A percentile compares a stretch with the other conserved stretches of the same genome.
Evolutionary conservation across 92 coral and sea anemone species (phyloP).

Genomic region (Scolanthus callimorphus): DNA sequence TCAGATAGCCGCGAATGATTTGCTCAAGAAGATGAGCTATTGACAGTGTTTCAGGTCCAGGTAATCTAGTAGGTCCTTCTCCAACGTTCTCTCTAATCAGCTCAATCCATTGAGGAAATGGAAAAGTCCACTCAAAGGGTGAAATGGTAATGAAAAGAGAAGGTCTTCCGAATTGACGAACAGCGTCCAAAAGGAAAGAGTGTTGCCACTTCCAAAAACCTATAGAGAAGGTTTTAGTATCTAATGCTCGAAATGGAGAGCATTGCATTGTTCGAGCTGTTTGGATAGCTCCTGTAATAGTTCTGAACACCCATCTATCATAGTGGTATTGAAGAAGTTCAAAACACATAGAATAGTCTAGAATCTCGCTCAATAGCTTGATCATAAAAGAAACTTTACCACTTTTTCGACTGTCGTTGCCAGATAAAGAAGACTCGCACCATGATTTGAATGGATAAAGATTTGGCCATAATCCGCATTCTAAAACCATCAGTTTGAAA

Average conservation of each 20-base stretch:
- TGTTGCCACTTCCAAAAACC: constrained; percentile 66
- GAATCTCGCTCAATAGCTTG: constrained; percentile 8
- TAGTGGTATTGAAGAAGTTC: constrained; percentile 20
- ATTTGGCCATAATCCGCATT: constrained; percentile 36
- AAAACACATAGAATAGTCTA: constrained; percentile 18
- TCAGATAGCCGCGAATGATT: constrained; percentile 28
- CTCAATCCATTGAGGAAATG: constrained; percentile 32
- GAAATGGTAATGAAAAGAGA: constrained; percentile 39
- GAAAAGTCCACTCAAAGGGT: constrained; percentile 70
- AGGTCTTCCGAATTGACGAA: constrained; percentile 51
- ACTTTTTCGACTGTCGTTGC: background rate
- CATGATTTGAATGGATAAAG: constrained; percentile 15
- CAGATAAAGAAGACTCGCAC: constrained; percentile 30
- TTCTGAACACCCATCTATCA: constrained; percentile 28
- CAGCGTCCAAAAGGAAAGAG: constrained; percentile 47
- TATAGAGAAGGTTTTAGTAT: constrained; percentile 38
- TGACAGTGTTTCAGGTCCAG: constrained; percentile 30
- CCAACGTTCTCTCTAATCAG: constrained; percentile 6
- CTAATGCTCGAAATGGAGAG: constrained; percentile 40
- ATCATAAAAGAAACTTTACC: constrained; percentile 10
- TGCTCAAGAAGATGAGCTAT: constrained; percentile 47
- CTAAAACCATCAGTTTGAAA: constrained; percentile 15
- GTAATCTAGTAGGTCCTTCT: constrained; percentile 16
- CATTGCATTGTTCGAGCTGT: background rate
- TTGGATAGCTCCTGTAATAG: constrained; percentile 20